Evolutionary conservation across 2,113 vertebrate genomes (phyloP), one percentile per base, ranked within the genome.

Genomic region (Alligator mississippiensis): DNA sequence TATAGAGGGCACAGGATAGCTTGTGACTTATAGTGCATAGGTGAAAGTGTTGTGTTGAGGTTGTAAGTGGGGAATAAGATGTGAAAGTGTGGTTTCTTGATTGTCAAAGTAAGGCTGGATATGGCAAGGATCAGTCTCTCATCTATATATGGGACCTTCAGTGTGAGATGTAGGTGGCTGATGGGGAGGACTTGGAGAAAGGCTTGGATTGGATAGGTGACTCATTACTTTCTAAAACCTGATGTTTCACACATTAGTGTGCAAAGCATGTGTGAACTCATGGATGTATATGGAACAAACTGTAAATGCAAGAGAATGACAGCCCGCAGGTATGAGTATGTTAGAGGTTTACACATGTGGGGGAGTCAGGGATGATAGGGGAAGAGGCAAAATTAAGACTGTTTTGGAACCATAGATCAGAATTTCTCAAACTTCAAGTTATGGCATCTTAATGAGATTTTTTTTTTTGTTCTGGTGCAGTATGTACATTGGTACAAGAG

Each of bases 1-100:
- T 72, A 88, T 62, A 68, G 83, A 89, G 64, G 77, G 13, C 62
- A 11, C 1, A 60, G 82, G 55, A 58, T 70, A 78, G 61, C 82
- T 93, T 85, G 80, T 90, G 77, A 89, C 59, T 93, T 89, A 68
- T 24, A 72, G 77, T 82, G 63, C 55, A 11, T 85, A 85, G 55
- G 47, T 91, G 70, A 75, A 27, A 68, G 61, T 22, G 28, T 61
- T 78, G 77, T 92, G 89, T 25, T 75, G 74, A 22, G 30, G 14
- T 74, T 74, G 34, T 74, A 47, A 74, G 21, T 79, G 76, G 72
- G 64, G 77, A 59, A 54, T 64, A 54, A 87, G 72, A 87, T 70
- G 80, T 82, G 92, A 76, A 84, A 79, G 54, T 90, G 84, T 82
- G 84, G 89, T 93, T 66, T 76, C 72, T 80, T 57, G 47, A 85